A percentile compares a stretch with the other conserved stretches of the same genome.
Conservation (phyloP, 1,140 invertebrate species). For the fruit fly (Drosophila melanogaster) region Release_6_plus_ISO1_MT NT_033777.3:20930501-20931000, state of each 20-base stretch:
- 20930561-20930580: conserved; percentile 76
- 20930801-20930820: conserved; percentile 81
- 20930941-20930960: conserved; percentile 60
- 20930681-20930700: conserved; percentile 49
- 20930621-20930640: conserved; percentile 48
- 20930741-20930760: conserved; percentile 56
- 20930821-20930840: conserved; percentile 76
- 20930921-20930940: conserved; percentile 85
- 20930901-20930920: conserved; percentile 84
- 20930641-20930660: conserved; percentile 51
- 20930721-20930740: conserved; percentile 31
- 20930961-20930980: background rate
- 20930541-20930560: conserved; percentile 80
- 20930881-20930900: conserved; percentile 85
- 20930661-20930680: conserved; percentile 39
- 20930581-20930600: conserved; percentile 70
- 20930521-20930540: conserved; percentile 51
- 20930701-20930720: conserved; percentile 34
- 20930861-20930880: conserved; percentile 84
- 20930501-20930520: conserved; percentile 45
- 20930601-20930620: conserved; percentile 56
- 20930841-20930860: conserved; percentile 84
- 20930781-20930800: conserved; percentile 79
- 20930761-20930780: conserved; percentile 62
- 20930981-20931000: no score